phyloP scores from a whole-genome alignment of 2,113 vertebrate genomes.

The Scatophagus argus region DNA sequence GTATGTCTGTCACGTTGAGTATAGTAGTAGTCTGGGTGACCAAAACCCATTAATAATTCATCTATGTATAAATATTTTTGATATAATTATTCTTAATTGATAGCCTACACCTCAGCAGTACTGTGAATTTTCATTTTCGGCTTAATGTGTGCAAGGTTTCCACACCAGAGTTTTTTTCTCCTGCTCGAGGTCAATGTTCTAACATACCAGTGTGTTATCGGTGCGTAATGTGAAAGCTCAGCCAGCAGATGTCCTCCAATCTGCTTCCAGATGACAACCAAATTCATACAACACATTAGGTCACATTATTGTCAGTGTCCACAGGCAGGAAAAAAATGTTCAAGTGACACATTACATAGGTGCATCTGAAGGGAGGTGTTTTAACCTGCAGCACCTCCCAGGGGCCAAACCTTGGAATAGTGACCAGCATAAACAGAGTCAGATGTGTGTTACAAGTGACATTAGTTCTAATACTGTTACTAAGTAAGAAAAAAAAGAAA shows the following conservation, averaged over 20 bases:
- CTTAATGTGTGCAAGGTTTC: not conserved
- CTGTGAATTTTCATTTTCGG: no score
- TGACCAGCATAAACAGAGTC: not conserved
- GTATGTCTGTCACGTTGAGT: no score
- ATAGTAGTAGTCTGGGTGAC: no score
- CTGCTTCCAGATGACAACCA: not conserved
- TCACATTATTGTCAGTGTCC: not conserved
- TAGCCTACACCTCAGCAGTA: no score
- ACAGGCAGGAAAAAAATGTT: not conserved
- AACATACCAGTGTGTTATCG: no score
- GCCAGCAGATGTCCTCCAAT: constrained; percentile 27
- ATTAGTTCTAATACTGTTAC: no score
- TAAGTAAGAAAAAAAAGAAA: not conserved
- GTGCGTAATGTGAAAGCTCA: not conserved
- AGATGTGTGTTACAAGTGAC: no score
- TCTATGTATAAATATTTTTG: not conserved
- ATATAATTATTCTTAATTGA: not conserved
- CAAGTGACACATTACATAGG: not conserved
- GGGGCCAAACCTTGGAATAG: constrained; percentile 15
- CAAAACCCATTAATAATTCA: not conserved
- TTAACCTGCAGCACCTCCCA: constrained; percentile 20
- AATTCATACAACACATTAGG: not conserved
- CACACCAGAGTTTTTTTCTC: not conserved
- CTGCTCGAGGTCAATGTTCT: no score
- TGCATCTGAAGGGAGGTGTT: not conserved